These are phyloP conservation scores for Melanotaenia trifasciata DNA, from an alignment of 2,797 vertebrate genomes.

Conservation along the genomic window DNA sequence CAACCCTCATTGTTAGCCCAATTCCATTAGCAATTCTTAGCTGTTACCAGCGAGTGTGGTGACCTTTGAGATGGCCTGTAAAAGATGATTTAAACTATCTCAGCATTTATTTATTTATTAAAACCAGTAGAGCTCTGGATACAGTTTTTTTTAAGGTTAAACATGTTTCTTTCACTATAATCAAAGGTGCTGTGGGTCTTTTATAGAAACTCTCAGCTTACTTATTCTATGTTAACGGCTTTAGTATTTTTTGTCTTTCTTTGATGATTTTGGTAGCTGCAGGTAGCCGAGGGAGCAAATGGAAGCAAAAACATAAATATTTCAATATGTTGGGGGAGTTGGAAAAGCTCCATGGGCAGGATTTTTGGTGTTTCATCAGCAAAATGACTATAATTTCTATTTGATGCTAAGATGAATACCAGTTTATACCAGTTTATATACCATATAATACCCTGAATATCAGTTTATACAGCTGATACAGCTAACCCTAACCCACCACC, in stretches of 20 bases:
- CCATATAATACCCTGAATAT: too few relatives aligned
- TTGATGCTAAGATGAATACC: too few relatives aligned
- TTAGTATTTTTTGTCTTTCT: too few relatives aligned
- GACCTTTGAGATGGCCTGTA: neutral
- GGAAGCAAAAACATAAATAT: neutral
- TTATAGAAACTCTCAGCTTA: neutral
- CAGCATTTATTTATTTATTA: too few relatives aligned
- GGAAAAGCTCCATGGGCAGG: neutral
- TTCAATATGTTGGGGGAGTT: too few relatives aligned
- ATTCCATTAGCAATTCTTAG: constrained; percentile 6
- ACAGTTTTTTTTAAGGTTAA: too few relatives aligned
- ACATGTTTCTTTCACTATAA: too few relatives aligned
- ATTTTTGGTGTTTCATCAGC: neutral
- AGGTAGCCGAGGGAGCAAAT: too few relatives aligned
- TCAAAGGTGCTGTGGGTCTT: too few relatives aligned
- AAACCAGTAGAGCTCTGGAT: too few relatives aligned
- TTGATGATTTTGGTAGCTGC: neutral
- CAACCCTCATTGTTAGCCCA: constrained; percentile 1
- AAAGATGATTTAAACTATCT: neutral
- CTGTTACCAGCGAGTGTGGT: constrained; percentile 3
- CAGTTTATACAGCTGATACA: neutral
- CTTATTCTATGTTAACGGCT: neutral
- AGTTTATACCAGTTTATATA: too few relatives aligned
- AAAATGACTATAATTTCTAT: neutral
- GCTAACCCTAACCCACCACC: neutral